These are phyloP conservation scores for Aurelia sp. DNA, from an alignment of 30 jellyfish, hydroid and myxozoan genomes.

Conservation along the genomic window DNA sequence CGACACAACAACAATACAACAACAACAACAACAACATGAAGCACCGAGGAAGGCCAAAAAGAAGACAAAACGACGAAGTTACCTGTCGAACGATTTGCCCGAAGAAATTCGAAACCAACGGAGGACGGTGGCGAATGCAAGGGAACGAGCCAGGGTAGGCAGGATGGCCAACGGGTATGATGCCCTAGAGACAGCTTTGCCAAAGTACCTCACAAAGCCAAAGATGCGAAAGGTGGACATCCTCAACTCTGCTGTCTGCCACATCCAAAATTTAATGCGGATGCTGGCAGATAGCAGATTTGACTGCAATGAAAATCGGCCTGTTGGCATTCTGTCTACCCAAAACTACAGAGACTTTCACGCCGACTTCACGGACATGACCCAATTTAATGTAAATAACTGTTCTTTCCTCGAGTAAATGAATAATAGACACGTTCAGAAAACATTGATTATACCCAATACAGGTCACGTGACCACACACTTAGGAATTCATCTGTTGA, in stretches of 20 bases:
- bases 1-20: too few species aligned
- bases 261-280: conserved; percentile 53
- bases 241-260: conserved; percentile 65
- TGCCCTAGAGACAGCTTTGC: conserved; percentile 56
- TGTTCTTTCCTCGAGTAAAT: too few species aligned
- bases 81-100: conserved; percentile 58
- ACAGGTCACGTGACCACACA: too few species aligned
- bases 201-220: conserved; percentile 42
- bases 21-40: too few species aligned
- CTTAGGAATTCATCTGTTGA: too few species aligned
- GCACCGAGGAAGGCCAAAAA: neutral
- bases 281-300: conserved; percentile 15
- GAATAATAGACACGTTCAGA: too few species aligned
- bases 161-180: conserved; percentile 72
- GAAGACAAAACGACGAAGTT: conserved; percentile 55
- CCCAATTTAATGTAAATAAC: too few species aligned
- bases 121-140: conserved; percentile 67
- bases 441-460: too few species aligned
- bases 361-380: neutral
- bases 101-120: conserved; percentile 60
- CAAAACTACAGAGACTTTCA: conserved; percentile 2
- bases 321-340: neutral
- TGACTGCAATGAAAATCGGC: neutral
- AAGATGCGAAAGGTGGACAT: conserved; percentile 73
- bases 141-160: conserved; percentile 76